A percentile compares a stretch with the other conserved stretches of the same genome.
These are phyloP conservation scores for Thumatha senex DNA, from an alignment of 2,888 invertebrate species.

Conservation along the genomic window DNA sequence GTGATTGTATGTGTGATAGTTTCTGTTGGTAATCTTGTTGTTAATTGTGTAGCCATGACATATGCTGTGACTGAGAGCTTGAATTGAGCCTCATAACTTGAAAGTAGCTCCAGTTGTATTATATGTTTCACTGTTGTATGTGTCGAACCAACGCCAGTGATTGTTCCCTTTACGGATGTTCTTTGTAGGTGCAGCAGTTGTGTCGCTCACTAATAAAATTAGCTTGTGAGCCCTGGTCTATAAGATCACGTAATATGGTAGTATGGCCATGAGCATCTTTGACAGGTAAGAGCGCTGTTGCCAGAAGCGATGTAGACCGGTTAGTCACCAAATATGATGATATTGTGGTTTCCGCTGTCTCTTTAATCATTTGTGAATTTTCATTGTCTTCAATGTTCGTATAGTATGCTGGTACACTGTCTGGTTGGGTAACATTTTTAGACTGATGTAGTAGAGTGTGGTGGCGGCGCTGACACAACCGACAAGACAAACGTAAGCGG, in stretches of 20 bases:
- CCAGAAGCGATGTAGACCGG: too few relatives aligned
- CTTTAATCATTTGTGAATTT: too few relatives aligned
- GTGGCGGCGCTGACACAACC: slow-evolving; percentile 27
- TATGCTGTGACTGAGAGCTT: slow-evolving; percentile 17
- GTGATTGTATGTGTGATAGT: not conserved
- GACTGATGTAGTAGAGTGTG: slow-evolving; percentile 29
- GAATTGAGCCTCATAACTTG: slow-evolving; percentile 17
- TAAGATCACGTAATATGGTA: slow-evolving; percentile 24
- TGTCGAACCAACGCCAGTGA: slow-evolving; percentile 26
- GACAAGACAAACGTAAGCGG: slow-evolving; percentile 21
- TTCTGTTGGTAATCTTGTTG: slow-evolving; percentile 1
- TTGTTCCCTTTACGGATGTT: slow-evolving; percentile 9
- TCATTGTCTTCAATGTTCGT: too few relatives aligned
- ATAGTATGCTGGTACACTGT: too few relatives aligned
- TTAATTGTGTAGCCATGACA: slow-evolving; percentile 15
- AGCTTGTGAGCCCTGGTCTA: slow-evolving; percentile 34
- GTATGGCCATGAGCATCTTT: too few relatives aligned
- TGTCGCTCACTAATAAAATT: slow-evolving; percentile 24
- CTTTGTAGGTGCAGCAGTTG: slow-evolving; percentile 13
- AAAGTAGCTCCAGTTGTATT: not conserved
- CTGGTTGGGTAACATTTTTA: too few relatives aligned
- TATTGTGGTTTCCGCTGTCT: too few relatives aligned
- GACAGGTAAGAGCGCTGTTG: too few relatives aligned
- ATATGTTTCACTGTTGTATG: too few relatives aligned
- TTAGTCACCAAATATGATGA: too few relatives aligned